Conservation (phyloP, 2,888 invertebrate species). For the Drosophila ustulata region DNA sequence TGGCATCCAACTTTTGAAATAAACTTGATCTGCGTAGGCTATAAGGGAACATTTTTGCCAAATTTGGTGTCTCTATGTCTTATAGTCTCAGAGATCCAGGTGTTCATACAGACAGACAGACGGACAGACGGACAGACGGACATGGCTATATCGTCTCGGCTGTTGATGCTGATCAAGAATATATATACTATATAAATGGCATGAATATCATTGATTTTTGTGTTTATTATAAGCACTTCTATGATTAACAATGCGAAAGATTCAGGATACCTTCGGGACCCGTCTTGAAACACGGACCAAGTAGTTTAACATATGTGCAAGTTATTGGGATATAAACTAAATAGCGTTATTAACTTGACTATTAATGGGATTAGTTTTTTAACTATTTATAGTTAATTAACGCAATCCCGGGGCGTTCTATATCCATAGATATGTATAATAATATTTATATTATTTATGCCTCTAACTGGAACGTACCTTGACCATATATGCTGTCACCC, state of each 20-base stretch:
- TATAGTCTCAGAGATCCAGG: no score
- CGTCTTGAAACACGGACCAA: slow-evolving; percentile 93
- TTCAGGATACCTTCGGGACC: slow-evolving; percentile 87
- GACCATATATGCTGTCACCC: slow-evolving; percentile 83
- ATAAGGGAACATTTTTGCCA: no score
- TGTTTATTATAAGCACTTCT: slow-evolving; percentile 50
- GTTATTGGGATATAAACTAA: slow-evolving; percentile 88
- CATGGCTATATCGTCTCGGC: no score
- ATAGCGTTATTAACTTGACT: slow-evolving; percentile 87
- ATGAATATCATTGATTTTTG: slow-evolving; percentile 43
- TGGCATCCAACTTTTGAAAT: no score
- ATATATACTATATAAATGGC: slow-evolving; percentile 34
- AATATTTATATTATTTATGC: slow-evolving; percentile 60
- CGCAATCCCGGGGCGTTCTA: slow-evolving; percentile 73
- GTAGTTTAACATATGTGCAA: slow-evolving; percentile 90
- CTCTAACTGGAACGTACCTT: slow-evolving; percentile 59
- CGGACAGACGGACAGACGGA: no score
- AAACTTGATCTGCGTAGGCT: no score
- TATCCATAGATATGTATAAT: slow-evolving; percentile 61
- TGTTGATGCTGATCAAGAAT: no score
- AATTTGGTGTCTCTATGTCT: no score
- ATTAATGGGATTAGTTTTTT: slow-evolving; percentile 49
- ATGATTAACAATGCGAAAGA: slow-evolving; percentile 84
- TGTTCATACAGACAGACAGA: no score
- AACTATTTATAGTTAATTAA: slow-evolving; percentile 50